These are phyloP conservation scores for Chymomyza caudatula DNA, from an alignment of 2,888 invertebrate species.

Conservation along the genomic window DNA sequence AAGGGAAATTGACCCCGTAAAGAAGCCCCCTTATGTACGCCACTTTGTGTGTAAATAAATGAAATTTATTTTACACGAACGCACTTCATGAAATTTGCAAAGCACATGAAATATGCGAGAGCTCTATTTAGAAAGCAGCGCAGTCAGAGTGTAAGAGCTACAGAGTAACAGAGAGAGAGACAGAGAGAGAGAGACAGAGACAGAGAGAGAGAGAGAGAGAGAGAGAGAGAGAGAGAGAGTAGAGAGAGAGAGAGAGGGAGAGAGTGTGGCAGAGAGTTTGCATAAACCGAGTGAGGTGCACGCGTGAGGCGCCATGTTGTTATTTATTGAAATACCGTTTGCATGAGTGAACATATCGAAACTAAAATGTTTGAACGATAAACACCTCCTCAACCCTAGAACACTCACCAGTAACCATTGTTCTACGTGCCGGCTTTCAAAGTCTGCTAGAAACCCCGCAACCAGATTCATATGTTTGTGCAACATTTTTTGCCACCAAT, in stretches of 20 bases:
- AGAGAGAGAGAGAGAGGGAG: background rate
- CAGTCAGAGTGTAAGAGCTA: background rate
- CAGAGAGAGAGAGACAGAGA: background rate
- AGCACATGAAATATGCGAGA: constrained; percentile 5
- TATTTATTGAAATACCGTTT: constrained; percentile 54
- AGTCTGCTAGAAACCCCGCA: background rate
- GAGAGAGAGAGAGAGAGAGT: background rate
- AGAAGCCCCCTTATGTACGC: too few species aligned
- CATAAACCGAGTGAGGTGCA: background rate
- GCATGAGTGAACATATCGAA: constrained; percentile 36
- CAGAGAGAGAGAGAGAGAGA: background rate
- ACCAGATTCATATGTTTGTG: constrained; percentile 7
- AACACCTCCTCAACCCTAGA: background rate
- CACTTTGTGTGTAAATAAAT: too few species aligned
- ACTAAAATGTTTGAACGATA: constrained; percentile 30
- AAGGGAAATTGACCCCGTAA: too few species aligned
- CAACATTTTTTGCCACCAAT: constrained; percentile 12
- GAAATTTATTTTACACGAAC: constrained; percentile 51
- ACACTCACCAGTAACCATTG: constrained; percentile 11
- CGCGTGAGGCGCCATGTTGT: constrained; percentile 25
- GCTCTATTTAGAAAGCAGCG: constrained; percentile 7
- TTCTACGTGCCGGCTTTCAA: constrained; percentile 1
- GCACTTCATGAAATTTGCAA: constrained; percentile 45
- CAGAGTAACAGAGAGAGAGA: background rate
- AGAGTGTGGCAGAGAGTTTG: background rate